Percentiles rank a stretch among this genome's conserved stretches.
Conservation (phyloP, 1,140 invertebrate species). For the Leguminivora glycinivorella region DNA sequence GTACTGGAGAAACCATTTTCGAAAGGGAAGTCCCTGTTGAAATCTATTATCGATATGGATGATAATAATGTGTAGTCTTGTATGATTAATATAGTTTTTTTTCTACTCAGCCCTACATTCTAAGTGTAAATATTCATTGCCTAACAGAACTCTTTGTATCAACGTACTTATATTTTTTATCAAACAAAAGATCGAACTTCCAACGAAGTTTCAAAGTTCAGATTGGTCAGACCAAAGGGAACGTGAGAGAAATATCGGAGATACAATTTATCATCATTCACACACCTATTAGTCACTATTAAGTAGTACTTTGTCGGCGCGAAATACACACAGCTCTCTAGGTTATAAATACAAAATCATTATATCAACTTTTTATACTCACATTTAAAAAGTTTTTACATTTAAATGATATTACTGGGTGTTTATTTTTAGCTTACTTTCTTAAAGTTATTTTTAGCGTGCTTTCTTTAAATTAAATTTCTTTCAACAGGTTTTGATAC, state of each 20-base stretch:
- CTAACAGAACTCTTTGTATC: no score
- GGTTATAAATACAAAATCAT: not conserved
- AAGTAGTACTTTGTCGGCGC: slow-evolving; percentile 1
- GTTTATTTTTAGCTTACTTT: slow-evolving; percentile 11
- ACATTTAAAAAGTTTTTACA: not conserved
- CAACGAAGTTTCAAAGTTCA: not conserved
- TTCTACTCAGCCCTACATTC: no score
- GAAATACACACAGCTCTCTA: not conserved
- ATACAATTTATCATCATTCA: slow-evolving; percentile 13
- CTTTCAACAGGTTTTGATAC: not conserved
- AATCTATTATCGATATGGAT: no score
- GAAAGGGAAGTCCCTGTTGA: no score
- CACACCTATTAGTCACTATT: slow-evolving; percentile 22
- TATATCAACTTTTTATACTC: not conserved
- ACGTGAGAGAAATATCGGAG: slow-evolving; percentile 11
- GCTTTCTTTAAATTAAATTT: not conserved
- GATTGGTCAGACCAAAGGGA: not conserved
- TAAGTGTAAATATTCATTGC: no score
- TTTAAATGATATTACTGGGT: no score
- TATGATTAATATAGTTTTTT: no score
- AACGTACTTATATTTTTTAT: no score
- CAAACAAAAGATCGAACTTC: no score
- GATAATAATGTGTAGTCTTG: no score
- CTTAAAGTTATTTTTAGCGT: not conserved
- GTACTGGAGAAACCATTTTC: no score